Evolutionary conservation across 2,888 invertebrate species (phyloP).

Genomic region (Rhagium mordax): DNA sequence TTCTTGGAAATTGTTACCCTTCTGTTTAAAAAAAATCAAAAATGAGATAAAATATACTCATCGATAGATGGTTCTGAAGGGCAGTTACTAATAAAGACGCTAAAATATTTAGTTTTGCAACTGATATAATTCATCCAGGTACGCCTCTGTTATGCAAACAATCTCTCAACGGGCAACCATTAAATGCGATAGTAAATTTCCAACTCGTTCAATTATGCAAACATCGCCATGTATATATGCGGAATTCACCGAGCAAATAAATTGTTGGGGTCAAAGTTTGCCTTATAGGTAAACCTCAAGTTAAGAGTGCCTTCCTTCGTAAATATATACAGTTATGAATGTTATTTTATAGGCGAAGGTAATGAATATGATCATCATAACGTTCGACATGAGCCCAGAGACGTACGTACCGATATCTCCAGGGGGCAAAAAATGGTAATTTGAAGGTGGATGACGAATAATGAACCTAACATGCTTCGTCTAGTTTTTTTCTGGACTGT

Average conservation of each 20-base stretch:
- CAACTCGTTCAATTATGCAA: constrained; percentile 49
- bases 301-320: background rate
- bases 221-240: constrained; percentile 47
- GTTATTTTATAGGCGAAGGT: background rate
- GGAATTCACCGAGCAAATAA: constrained; percentile 48
- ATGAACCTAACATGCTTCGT: too few relatives aligned
- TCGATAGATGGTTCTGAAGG: too few relatives aligned
- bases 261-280: constrained; percentile 50
- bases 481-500: too few relatives aligned
- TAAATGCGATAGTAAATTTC: constrained; percentile 34
- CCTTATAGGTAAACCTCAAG: background rate
- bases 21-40: too few relatives aligned
- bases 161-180: constrained; percentile 6
- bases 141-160: constrained; percentile 11
- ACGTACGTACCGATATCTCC: background rate
- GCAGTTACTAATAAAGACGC: too few relatives aligned
- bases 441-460: too few relatives aligned
- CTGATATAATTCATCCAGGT: too few relatives aligned
- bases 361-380: background rate
- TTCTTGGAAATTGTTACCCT: too few relatives aligned
- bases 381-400: background rate
- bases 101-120: too few relatives aligned
- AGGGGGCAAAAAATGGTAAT: background rate
- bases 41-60: too few relatives aligned
- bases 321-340: constrained; percentile 17